A percentile compares a stretch with the other conserved stretches of the same genome.
These are phyloP conservation scores for Cepaea nemoralis DNA, from an alignment of 1,140 invertebrate genomes.

Conservation along the genomic window DNA sequence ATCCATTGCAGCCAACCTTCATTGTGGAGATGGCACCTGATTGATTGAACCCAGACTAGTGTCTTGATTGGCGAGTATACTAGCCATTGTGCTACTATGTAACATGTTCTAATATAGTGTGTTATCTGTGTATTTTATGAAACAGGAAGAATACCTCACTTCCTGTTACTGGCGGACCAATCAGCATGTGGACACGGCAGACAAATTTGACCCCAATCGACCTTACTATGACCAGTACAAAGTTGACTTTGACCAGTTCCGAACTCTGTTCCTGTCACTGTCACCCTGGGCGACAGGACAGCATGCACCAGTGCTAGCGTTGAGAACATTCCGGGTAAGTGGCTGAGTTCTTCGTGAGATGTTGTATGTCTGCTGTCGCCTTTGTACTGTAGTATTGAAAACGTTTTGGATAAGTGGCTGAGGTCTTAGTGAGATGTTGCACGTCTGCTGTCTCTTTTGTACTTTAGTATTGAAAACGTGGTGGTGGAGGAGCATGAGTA, in stretches of 20 bases:
- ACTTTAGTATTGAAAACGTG: no score
- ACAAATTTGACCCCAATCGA: conserved; percentile 73
- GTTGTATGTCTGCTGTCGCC: no score
- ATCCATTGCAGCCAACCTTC: no score
- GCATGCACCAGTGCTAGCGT: conserved; percentile 82
- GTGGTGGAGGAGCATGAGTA: no score
- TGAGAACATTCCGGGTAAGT: conserved; percentile 87
- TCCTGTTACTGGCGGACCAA: conserved; percentile 72
- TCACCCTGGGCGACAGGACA: conserved; percentile 90
- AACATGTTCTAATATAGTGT: neutral
- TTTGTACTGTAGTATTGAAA: no score
- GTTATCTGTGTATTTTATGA: neutral
- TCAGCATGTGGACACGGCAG: conserved; percentile 63
- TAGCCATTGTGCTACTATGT: neutral
- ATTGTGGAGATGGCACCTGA: no score
- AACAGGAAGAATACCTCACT: conserved; percentile 45
- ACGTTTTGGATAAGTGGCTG: no score
- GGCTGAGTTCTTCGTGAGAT: no score
- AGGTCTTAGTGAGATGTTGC: no score
- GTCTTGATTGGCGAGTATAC: no score
- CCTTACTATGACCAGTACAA: conserved; percentile 87
- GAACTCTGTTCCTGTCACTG: conserved; percentile 84
- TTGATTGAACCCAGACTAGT: no score
- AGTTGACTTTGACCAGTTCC: conserved; percentile 91
- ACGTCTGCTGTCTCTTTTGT: no score